Evolutionary conservation across 2,888 invertebrate genomes (phyloP), one percentile per base, ranked within the genome.

Genomic region (Hyppa rectilinea): DNA sequence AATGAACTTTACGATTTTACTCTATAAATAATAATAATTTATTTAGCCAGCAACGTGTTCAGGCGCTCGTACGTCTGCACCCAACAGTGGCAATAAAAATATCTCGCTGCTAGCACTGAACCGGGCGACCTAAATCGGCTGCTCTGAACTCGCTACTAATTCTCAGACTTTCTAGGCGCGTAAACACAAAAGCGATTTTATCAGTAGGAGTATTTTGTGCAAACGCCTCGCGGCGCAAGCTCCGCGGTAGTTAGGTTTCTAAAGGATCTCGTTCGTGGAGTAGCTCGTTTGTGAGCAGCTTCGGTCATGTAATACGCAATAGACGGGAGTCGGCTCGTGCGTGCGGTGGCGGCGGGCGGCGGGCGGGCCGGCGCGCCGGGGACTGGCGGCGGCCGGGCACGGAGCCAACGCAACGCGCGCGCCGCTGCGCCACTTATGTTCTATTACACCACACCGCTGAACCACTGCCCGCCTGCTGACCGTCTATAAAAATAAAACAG

Each of bases 101-200:
- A 96, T 94, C 95, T 92, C 94, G 91, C 93, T 93, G 93, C 93
- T 92, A 93, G 93, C 92, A 89, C 91, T 88, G 93, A 92, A 91
- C 95, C 95, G 95, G 95, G 95, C 95, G 95, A 96, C 95, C 95
- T 94, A 95, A 91, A 94, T 96, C 92, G 88, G 91, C 91, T 85
- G 91, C 90, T 90, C 85, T 84, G 85, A 85, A 88, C 86, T 89
- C 88, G 89, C 87, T 84, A 88, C 90, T 86, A 87, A 86, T 86
- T 87, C 84, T 87, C 86, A 81, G 87, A 88, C 87, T 90, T 87
- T 89, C 88, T 87, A 87, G 84, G 84, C 84, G 88, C 87, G 88
- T 86, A 86, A 89, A 87, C 85, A 83, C 80, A 83, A 76, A 82
- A 64, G 68, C 71, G 78, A 66, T 80, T 83, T 66, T 77, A 65